Evolutionary conservation across 2,113 vertebrate genomes (phyloP), one percentile per base, ranked within the genome.

Genomic region (Malaclemys terrapin): DNA sequence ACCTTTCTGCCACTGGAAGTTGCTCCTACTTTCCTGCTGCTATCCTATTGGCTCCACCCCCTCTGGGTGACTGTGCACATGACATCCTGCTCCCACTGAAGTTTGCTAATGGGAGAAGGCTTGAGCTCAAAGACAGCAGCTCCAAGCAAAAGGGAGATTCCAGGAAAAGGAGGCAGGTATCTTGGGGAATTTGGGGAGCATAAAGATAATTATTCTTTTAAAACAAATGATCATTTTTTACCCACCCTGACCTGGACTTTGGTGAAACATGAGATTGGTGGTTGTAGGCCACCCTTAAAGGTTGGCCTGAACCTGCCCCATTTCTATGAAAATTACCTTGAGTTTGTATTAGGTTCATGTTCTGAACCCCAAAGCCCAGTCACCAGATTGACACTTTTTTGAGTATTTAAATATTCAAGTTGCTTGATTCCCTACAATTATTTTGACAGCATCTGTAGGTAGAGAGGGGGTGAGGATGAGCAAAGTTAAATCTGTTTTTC

Each of bases 1-100:
- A 1, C 6, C 3, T 1, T 89, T 94, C 93, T 94, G 5, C 8
- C 59, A 47, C 31, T 49, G 49, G 25, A 80, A 92, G 0, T 1
- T 76, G 1, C 65, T 8, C 0, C 85, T 84, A 79, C 35, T 4
- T 0, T 10, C 12, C 72, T 83, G 1, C 42, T 84, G 56, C 57
- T 62, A 22, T 83, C 22, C 59, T 81, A 45, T 19, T 85, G 50
- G 9, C 50, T 93, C 31, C 31, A 90, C 45, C 50, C 14, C 27
- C 57, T 62, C 4, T 0, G 1, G 57, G 54, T 47, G 0, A 0
- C 0, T 1, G 25, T 5, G 49, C 13, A 13, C 10, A 22, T 29
- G 50, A 17, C 53, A 27, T 24, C 89, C 69, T 94, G n/a, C 4
- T 85, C 29, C 11, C 45, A 3, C 19, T 8, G 8, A 8, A 38